Conservation (phyloP, 2,888 invertebrate genomes). For the Scrobipalpa atriplicella region DNA sequence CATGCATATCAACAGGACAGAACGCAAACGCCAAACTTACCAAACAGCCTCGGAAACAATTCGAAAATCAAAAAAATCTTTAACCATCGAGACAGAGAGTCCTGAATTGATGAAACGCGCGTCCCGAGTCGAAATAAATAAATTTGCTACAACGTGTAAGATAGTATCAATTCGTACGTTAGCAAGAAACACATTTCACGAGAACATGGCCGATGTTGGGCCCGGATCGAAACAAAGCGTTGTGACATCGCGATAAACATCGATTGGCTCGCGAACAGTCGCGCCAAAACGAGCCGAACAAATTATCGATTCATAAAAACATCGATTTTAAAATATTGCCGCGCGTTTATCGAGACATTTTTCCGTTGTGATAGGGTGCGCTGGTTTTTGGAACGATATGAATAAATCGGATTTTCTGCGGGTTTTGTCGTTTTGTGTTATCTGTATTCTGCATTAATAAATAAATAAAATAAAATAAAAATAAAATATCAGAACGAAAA, state of each 20-base stretch:
- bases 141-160: slow-evolving; percentile 62
- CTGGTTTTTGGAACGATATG: slow-evolving; percentile 40
- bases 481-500: background rate
- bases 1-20: slow-evolving; percentile 75
- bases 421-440: slow-evolving; percentile 2
- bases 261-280: slow-evolving; percentile 78
- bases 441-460: no score
- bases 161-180: slow-evolving; percentile 77
- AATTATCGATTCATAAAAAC: slow-evolving; percentile 83
- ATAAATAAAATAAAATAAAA: no score
- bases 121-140: slow-evolving; percentile 44
- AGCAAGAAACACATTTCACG: slow-evolving; percentile 82
- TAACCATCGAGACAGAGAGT: slow-evolving; percentile 42
- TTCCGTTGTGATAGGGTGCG: slow-evolving; percentile 65
- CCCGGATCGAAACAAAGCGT: slow-evolving; percentile 80
- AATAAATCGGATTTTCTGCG: slow-evolving; percentile 10
- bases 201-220: slow-evolving; percentile 77
- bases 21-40: slow-evolving; percentile 45
- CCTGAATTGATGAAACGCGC: slow-evolving; percentile 43
- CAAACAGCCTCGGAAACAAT: slow-evolving; percentile 40
- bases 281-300: slow-evolving; percentile 79
- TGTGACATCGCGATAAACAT: slow-evolving; percentile 78
- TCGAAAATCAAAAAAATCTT: slow-evolving; percentile 13
- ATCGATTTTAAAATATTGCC: slow-evolving; percentile 80
- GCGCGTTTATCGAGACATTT: slow-evolving; percentile 72